Evolutionary conservation across 1,140 invertebrate species (phyloP), one percentile per base, ranked within the genome.

Genomic region (Littorina saxatilis): DNA sequence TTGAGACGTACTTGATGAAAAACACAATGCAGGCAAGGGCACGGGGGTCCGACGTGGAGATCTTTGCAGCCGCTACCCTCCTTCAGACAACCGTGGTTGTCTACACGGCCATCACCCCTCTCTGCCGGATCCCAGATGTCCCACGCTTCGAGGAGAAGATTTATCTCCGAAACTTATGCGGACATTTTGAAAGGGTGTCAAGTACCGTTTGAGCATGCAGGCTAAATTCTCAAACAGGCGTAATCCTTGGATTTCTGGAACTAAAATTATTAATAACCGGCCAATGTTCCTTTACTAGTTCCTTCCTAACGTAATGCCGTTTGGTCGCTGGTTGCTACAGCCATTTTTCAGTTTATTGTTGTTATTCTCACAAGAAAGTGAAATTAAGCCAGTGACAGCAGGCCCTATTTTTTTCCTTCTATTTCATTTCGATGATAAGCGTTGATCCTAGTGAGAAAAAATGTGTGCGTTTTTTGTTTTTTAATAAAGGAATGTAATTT

Each of bases 91-190:
- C 52, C 52, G 52, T 58, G 52, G 52, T 58, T 58, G 52, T 58
- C 5, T 58, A 58, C 52, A 58, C 52, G 20, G 52, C 52, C 52
- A 58, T 58, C 52, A 32, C 63, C 63, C 63, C 63, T 68, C 63
- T 68, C 63, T 68, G 27, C 63, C 63, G 63, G 63, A 68, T 68
- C 63, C 63, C 63, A 68, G 63, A 68, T 68, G 63, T 68, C 63
- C 63, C 63, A 68, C 63, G 63, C 63, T 68, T 68, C 27, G n/a
- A n/a, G n/a, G n/a, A n/a, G n/a, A n/a, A n/a, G n/a, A n/a, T n/a
- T n/a, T n/a, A n/a, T 68, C 63, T 68, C 63, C 63, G 63, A 68
- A 68, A 68, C 63, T 68, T 68, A 68, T 68, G 63, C 63, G 63
- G 63, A 68, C 63, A 68, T 68, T 68, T 68, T 68, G 63, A 68